Base-by-base conservation (phyloP, 2,888 invertebrate species). In the Herminia tarsipennalis region DNA sequence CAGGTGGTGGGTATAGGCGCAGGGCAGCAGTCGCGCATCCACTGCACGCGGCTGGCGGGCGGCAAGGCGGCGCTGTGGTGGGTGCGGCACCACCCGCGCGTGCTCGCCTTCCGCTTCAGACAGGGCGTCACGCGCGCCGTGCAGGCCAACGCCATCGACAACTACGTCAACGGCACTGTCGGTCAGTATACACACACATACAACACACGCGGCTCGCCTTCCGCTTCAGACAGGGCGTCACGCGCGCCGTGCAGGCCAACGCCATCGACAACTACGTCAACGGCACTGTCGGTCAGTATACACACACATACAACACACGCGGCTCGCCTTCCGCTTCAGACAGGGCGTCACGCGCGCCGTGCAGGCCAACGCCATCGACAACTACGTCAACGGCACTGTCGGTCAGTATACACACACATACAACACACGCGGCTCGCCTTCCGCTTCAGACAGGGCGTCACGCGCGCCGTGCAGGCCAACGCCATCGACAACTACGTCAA, bases 61-160 rank as follows among this genome's bases (percentile, higher is more conserved):
- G 97, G 98, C 76, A 99, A 99, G 85, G 98, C 98, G 14, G 96
- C 98, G 78, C 97, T 98, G 86, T 99, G 99, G 99, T 99, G 99
- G 99, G 86, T 98, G 69, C 94, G 99, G 12, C 96, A 97, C 39
- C 99, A 99, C 86, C 98, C 98, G 2, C 94, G 94, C 64, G 97
- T 98, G 2, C 60, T 56, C 2, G 51, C 88, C 35, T 95, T 98
- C 95, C 94, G 94, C 70, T 99, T 99, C 91, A 96, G 95, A 74
- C 93, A 94, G 51, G 96, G 96, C 24, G 94, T 97, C 3, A 96
- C 97, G 70, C 93, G 99, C 56, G 97, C 99, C 0, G 96, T 98
- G 81, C 96, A 96, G 58, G 96, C 99, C 8, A 99, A 99, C 90
- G 98, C 97, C 10, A 96, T 99, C 69, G 99, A 99, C 79, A 97